These are phyloP conservation scores for Lepilemur ruficaudatus DNA, from an alignment of 2,797 vertebrate species.

Conservation along the genomic window DNA sequence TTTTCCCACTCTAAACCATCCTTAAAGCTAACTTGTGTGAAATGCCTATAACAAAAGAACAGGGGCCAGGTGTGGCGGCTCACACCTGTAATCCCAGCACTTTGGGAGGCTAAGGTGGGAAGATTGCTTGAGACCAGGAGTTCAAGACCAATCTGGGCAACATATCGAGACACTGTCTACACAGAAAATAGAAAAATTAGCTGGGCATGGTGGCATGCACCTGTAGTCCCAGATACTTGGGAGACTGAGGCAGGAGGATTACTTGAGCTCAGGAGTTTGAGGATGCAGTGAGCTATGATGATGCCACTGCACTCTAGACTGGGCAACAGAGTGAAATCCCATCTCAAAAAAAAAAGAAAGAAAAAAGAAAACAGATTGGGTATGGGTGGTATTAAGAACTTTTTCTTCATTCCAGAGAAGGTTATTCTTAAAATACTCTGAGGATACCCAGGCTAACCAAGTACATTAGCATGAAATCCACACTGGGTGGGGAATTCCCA, in stretches of 20 bases:
- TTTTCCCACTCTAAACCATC: background rate
- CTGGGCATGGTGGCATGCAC: too few species aligned
- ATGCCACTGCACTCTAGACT: background rate
- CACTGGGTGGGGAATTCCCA: background rate
- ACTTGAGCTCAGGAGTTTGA: background rate
- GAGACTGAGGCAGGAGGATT: background rate
- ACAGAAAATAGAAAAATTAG: background rate
- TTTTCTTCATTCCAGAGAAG: background rate
- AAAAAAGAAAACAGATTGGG: background rate
- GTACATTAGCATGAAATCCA: background rate
- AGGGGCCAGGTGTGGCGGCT: background rate
- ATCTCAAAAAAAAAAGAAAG: background rate
- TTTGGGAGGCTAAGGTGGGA: background rate
- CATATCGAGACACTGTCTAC: background rate
- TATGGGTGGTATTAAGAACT: background rate
- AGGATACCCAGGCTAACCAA: background rate
- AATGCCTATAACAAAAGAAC: background rate
- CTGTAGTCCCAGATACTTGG: background rate
- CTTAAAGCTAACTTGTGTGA: background rate
- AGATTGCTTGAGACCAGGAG: background rate
- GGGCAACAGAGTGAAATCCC: background rate
- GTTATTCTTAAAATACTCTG: background rate
- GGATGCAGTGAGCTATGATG: background rate
- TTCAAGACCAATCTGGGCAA: background rate
- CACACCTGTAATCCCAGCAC: background rate